Evolutionary conservation across 2,113 vertebrate genomes (phyloP).

Genomic region (Arvicanthis niloticus): DNA sequence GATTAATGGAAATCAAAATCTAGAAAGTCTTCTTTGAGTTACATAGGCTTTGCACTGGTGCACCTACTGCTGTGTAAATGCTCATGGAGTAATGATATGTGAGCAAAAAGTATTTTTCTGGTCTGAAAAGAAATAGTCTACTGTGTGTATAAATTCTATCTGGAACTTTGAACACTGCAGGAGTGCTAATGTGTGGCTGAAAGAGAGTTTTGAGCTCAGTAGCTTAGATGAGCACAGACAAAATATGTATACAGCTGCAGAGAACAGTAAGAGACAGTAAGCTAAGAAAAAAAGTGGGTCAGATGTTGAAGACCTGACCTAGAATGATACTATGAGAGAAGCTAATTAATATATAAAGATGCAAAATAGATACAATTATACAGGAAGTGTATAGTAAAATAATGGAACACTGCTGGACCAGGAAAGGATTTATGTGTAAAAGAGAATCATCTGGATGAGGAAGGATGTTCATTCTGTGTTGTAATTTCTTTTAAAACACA

Average conservation of each 20-base stretch:
- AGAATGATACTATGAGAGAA: neutral
- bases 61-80: neutral
- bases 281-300: neutral
- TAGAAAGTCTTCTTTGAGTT: constrained; percentile 10
- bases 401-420: neutral
- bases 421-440: neutral
- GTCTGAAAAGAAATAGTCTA: neutral
- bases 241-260: neutral
- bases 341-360: neutral
- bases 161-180: neutral
- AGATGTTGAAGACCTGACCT: neutral
- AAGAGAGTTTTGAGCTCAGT: neutral
- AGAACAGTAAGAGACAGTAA: neutral
- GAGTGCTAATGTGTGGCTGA: neutral
- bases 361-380: neutral
- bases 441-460: neutral
- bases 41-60: neutral
- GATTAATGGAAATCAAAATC: constrained; percentile 62
- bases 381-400: neutral
- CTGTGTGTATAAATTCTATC: neutral
- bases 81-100: neutral
- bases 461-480: neutral
- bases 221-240: neutral
- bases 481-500: neutral
- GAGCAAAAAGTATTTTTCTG: neutral